Conservation (phyloP, 2,797 vertebrate genomes). For the Streptopelia turtur region DNA sequence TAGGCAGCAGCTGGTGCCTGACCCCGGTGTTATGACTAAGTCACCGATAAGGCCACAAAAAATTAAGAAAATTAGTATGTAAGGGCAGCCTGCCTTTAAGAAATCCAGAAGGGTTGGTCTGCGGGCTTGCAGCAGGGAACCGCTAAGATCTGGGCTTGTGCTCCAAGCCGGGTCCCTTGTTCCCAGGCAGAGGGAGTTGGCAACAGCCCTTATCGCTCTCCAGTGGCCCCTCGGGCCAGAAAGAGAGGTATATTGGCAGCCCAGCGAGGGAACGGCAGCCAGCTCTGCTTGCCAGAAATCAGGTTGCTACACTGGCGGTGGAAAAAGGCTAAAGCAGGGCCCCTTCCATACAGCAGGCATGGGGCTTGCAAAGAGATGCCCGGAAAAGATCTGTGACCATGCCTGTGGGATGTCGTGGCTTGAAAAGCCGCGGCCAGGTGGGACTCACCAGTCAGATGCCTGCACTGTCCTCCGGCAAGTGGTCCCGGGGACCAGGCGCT, state of each 20-base stretch:
- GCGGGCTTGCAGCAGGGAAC: not conserved
- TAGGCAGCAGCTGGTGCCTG: constrained; percentile 54
- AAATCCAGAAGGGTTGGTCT: not conserved
- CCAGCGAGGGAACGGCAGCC: not conserved
- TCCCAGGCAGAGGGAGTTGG: constrained; percentile 40
- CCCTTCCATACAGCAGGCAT: not conserved
- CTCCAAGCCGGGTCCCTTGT: not conserved
- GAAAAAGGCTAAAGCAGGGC: not conserved
- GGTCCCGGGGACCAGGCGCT: not conserved
- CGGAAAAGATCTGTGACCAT: fast-evolving
- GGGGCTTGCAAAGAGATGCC: not conserved
- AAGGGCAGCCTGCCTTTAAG: not conserved
- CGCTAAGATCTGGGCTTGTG: not conserved
- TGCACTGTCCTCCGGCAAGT: not conserved
- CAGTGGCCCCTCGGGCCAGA: not conserved
- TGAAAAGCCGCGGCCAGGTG: not conserved
- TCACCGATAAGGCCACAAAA: constrained; percentile 11
- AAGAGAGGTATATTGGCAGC: constrained; percentile 33
- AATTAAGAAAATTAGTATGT: constrained; percentile 5
- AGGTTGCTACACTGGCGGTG: not conserved
- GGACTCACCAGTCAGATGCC: not conserved
- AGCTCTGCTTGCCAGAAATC: constrained; percentile 2
- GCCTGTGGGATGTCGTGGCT: fast-evolving
- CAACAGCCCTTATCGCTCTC: not conserved
- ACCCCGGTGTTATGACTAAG: not conserved